Evolutionary conservation across 2,113 vertebrate species (phyloP).

Genomic region (Apistogramma diplotaenia): DNA sequence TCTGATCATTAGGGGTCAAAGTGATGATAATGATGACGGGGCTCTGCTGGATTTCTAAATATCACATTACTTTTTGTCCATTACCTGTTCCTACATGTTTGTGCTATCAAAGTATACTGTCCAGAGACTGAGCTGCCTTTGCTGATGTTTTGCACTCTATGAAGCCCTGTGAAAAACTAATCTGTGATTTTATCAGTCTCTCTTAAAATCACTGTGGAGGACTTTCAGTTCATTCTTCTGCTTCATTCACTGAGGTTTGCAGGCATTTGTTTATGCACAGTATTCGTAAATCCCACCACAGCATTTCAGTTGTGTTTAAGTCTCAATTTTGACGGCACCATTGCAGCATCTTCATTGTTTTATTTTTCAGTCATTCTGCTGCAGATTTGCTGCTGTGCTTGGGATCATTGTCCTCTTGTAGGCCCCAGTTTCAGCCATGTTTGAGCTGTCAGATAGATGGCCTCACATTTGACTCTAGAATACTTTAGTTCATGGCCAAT

Average conservation of each 20-base stretch:
- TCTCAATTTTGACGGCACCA: background rate
- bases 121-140: too few species aligned
- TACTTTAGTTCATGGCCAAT: too few species aligned
- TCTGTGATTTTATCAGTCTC: background rate
- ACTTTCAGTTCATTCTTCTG: background rate
- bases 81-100: too few species aligned
- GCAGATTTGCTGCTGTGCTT: background rate
- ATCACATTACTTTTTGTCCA: too few species aligned
- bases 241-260: background rate
- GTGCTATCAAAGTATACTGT: too few species aligned
- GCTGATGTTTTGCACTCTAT: too few species aligned
- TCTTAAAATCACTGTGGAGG: background rate
- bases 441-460: background rate
- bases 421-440: background rate
- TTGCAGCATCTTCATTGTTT: background rate
- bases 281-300: too few species aligned
- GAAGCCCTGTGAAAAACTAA: background rate
- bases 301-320: background rate
- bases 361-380: background rate
- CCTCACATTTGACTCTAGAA: background rate
- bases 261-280: background rate
- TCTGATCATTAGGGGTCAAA: too few species aligned
- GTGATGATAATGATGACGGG: too few species aligned
- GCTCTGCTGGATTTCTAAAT: too few species aligned
- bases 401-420: background rate